These are phyloP conservation scores for Daboia siamensis DNA, from an alignment of 2,113 vertebrate species.

Conservation along the genomic window DNA sequence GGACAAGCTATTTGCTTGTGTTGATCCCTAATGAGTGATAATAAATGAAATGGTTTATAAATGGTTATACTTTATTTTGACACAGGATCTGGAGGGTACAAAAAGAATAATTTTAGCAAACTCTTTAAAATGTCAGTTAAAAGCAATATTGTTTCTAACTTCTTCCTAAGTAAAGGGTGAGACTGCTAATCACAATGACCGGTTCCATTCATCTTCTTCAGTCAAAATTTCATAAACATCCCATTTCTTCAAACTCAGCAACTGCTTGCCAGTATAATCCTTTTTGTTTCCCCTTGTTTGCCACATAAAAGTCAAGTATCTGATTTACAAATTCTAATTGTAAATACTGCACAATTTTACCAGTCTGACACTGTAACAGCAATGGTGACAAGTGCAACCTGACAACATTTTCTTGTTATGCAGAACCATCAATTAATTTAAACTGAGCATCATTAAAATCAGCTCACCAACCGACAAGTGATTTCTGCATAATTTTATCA, in stretches of 20 bases:
- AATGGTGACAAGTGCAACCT: not conserved
- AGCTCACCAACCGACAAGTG: not conserved
- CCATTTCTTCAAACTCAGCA: not conserved
- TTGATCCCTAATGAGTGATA: not conserved
- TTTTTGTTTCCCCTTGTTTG: not conserved
- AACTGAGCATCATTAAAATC: not conserved
- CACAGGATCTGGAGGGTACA: not conserved
- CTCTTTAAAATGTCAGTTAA: not conserved
- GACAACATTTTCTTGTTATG: not conserved
- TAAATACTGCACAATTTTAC: not conserved
- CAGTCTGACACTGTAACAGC: not conserved
- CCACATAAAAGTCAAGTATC: not conserved
- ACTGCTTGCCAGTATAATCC: not conserved
- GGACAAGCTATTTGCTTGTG: not conserved
- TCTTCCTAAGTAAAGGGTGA: constrained; percentile 11
- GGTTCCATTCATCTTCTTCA: not conserved
- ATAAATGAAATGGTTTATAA: not conserved
- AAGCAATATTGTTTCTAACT: not conserved
- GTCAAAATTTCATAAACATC: not conserved
- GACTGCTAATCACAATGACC: not conserved
- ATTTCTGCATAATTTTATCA: not conserved
- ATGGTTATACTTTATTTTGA: constrained; percentile 18
- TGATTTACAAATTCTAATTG: not conserved
- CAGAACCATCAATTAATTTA: not conserved
- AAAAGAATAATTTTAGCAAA: constrained; percentile 2